phyloP scores from a whole-genome alignment of 2,888 invertebrate genomes.

The Hypselothyrea guttata region DNA sequence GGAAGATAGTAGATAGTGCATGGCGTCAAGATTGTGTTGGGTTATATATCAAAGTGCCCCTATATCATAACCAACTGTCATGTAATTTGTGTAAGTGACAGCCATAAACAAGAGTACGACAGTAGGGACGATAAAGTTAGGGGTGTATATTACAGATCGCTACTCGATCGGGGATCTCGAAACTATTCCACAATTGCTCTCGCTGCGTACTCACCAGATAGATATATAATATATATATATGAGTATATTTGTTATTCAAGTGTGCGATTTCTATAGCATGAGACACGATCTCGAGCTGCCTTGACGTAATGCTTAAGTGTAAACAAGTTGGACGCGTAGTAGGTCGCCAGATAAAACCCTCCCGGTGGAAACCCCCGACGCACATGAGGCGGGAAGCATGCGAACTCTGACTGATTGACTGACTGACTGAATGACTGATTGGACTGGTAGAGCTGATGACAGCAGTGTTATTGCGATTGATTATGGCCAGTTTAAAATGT shows the following conservation, averaged over 20 bases:
- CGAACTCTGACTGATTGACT: slow-evolving; percentile 33
- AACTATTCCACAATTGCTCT: slow-evolving; percentile 40
- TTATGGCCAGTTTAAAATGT: slow-evolving; percentile 48
- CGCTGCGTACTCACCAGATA: slow-evolving; percentile 23
- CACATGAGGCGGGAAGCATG: too few species aligned
- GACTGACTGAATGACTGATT: slow-evolving; percentile 12
- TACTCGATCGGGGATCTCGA: slow-evolving; percentile 45
- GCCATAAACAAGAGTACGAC: slow-evolving; percentile 65
- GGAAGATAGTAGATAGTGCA: slow-evolving; percentile 7
- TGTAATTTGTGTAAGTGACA: slow-evolving; percentile 55
- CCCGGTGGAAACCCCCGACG: neutral
- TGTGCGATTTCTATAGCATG: too few species aligned
- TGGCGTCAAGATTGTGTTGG: slow-evolving; percentile 12
- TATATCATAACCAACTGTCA: slow-evolving; percentile 48
- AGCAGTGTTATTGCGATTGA: slow-evolving; percentile 31
- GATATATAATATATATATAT: slow-evolving; percentile 6
- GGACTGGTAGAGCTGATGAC: slow-evolving; percentile 14
- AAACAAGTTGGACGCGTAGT: slow-evolving; percentile 54
- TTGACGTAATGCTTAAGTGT: slow-evolving; percentile 49
- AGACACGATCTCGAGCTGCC: slow-evolving; percentile 26
- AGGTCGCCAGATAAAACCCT: slow-evolving; percentile 64
- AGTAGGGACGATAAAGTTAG: slow-evolving; percentile 53
- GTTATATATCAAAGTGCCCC: slow-evolving; percentile 36
- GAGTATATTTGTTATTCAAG: too few species aligned
- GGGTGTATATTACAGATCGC: slow-evolving; percentile 33